These are phyloP conservation scores for Blera fallax DNA, from an alignment of 2,888 invertebrate genomes.

Conservation along the genomic window DNA sequence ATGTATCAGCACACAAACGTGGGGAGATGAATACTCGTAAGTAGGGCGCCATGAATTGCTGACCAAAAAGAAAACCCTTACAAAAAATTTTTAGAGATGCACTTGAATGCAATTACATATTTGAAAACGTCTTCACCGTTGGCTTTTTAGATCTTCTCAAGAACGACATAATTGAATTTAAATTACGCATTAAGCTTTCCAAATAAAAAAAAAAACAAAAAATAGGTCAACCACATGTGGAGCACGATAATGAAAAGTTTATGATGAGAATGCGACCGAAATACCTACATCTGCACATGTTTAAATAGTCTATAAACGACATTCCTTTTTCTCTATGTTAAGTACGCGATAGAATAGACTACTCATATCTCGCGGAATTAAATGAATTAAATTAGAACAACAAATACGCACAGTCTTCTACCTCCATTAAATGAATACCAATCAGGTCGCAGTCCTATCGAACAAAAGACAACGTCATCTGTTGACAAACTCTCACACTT, in stretches of 20 bases:
- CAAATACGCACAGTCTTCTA: neutral
- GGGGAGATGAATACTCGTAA: neutral
- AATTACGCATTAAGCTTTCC: neutral
- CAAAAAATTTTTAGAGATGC: neutral
- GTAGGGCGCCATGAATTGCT: neutral
- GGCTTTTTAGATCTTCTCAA: neutral
- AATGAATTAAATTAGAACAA: neutral
- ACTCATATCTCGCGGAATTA: neutral
- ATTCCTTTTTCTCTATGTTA: neutral
- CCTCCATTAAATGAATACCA: neutral
- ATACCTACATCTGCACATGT: neutral
- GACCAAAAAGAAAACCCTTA: neutral
- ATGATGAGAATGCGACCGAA: neutral
- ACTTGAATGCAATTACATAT: conserved; percentile 17
- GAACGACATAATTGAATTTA: neutral
- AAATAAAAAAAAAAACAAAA: neutral
- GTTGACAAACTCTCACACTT: conserved; percentile 12
- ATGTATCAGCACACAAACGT: neutral
- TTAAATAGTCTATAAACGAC: neutral
- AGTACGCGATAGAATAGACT: neutral
- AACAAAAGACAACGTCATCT: neutral
- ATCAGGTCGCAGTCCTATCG: neutral
- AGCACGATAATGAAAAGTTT: conserved; percentile 1
- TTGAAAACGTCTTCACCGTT: neutral
- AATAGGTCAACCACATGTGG: conserved; percentile 34